Evolutionary conservation across 2,797 vertebrate species (phyloP), one percentile per base, ranked within the genome.

Genomic region (Sphenodon punctatus): DNA sequence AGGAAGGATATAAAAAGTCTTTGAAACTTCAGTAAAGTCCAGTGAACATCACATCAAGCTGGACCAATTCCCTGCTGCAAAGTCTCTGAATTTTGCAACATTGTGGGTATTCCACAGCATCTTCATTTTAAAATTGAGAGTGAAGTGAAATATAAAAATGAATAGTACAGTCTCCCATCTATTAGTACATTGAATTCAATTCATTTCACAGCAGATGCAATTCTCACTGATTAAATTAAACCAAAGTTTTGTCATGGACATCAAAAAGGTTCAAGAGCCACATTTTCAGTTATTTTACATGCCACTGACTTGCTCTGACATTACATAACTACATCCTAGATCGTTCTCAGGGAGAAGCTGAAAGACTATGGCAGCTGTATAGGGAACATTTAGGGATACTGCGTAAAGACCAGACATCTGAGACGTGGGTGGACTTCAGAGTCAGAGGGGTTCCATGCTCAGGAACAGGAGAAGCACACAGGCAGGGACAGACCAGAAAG

Each of bases 91-190:
- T 63, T 76, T 55, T 74, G 64, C 69, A 74, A 74, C 8, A 3
- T 36, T 67, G 22, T 23, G 56, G 59, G 13, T 38, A 61, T 64
- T 75, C 59, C 23, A n/a, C 25, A 65, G 25, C 17, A 34, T 39
- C 76, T 88, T 41, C 25, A 48, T 39, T 69, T 82, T 71, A 80
- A 69, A 61, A 87, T 67, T 84, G 36, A 69, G 66, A 79, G 36
- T 36, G 78, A 79, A 67, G 63, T 17, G 20, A 73, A 38, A 49
- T 41, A 73, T 38, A 73, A 43, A 39, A 78, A 48, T 74, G 69
- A 65, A 74, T 85, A 11, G 43, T 36, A 69, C 41, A 22, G 25
- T 46, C 7, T 34, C 30, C 61, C 13, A 64, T 45, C 58, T 32
- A 20, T 58, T 43, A 49, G 46, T 55, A 45, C n/a, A 38, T 36